phyloP scores from a whole-genome alignment of 2,888 invertebrate genomes.

The Chloroclysta siterata region DNA sequence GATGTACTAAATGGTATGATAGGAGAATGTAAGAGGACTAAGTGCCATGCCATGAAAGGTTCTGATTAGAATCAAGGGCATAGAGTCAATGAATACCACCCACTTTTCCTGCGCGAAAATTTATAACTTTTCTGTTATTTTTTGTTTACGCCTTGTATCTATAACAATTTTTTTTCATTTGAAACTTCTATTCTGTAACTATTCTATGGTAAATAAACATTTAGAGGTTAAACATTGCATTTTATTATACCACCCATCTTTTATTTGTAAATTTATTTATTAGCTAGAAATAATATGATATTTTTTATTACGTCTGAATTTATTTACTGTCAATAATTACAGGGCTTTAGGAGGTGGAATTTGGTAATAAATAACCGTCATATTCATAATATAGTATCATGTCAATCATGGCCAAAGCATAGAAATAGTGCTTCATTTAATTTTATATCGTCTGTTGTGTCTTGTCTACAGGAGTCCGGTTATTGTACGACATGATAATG shows the following conservation, averaged over 20 bases:
- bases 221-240: slow-evolving; percentile 60
- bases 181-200: slow-evolving; percentile 71
- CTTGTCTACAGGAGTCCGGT: too few species aligned
- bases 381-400: too few species aligned
- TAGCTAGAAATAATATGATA: too few species aligned
- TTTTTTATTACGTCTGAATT: too few species aligned
- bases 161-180: slow-evolving; percentile 68
- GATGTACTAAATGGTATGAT: slow-evolving; percentile 77
- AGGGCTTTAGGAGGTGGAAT: too few species aligned
- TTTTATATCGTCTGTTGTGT: too few species aligned
- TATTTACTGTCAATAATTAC: too few species aligned
- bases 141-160: slow-evolving; percentile 68
- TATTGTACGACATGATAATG: too few species aligned
- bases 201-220: slow-evolving; percentile 78
- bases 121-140: slow-evolving; percentile 62
- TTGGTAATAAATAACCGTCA: too few species aligned
- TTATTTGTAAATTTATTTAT: neutral
- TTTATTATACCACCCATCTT: slow-evolving; percentile 24
- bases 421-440: too few species aligned
- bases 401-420: too few species aligned
- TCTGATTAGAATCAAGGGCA: slow-evolving; percentile 84
- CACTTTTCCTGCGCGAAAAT: slow-evolving; percentile 81
- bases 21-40: slow-evolving; percentile 82
- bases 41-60: slow-evolving; percentile 85
- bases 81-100: slow-evolving; percentile 83